phyloP scores from a whole-genome alignment of 1,140 invertebrate genomes.

The Idris sp. region DNA sequence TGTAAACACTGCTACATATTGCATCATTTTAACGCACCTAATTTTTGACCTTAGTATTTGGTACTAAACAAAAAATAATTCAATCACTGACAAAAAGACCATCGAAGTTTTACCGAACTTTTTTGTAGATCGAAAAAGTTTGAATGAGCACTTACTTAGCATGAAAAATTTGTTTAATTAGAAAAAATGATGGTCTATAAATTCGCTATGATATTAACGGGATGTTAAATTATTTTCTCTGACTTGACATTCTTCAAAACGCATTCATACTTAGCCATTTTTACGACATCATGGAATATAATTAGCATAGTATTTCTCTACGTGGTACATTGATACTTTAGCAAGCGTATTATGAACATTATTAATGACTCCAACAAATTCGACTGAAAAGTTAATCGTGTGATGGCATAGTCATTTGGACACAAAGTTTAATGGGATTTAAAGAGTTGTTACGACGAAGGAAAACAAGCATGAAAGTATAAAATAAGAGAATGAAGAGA shows the following conservation, averaged over 20 bases:
- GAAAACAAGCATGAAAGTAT: conserved; percentile 18
- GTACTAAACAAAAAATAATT: no score
- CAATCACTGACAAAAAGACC: no score
- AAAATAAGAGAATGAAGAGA: conserved; percentile 22
- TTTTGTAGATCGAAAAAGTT: conserved; percentile 38
- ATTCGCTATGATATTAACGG: conserved; percentile 36
- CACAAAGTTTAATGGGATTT: conserved; percentile 55
- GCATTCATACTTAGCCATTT: conserved; percentile 45
- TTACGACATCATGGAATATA: conserved; percentile 44
- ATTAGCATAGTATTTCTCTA: conserved; percentile 55
- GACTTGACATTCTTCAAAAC: no score
- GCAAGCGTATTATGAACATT: conserved; percentile 41
- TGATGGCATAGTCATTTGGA: conserved; percentile 55
- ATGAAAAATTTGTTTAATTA: conserved; percentile 20
- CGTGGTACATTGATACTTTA: conserved; percentile 53
- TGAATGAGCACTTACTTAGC: conserved; percentile 8
- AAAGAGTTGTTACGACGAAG: conserved; percentile 46
- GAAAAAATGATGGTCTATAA: conserved; percentile 31
- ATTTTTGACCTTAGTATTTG: no score
- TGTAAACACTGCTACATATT: no score
- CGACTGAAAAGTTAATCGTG: conserved; percentile 58
- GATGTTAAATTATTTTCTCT: no score
- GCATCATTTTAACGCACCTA: no score
- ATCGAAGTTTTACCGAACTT: no score
- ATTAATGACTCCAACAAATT: conserved; percentile 57